phyloP scores from a whole-genome alignment of 2,888 invertebrate genomes.

The Leucophenga montana region DNA sequence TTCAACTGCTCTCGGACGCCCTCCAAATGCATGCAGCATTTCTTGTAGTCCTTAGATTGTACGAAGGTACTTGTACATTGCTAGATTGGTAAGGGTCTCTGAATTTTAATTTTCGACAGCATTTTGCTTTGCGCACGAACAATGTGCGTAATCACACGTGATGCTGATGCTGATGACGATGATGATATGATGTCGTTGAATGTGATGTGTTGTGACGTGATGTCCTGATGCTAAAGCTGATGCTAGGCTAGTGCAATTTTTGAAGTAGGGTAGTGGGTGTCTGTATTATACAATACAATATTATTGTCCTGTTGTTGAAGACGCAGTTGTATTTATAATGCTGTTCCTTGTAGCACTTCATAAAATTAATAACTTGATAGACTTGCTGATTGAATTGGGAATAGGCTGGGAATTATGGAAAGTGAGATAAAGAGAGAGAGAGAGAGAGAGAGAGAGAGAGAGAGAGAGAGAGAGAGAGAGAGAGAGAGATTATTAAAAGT shows the following conservation, averaged over 20 bases:
- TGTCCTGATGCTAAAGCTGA: neutral
- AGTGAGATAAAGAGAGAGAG: too few species aligned
- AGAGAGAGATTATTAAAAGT: neutral
- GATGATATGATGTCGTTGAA: constrained; percentile 50
- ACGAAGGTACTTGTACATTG: neutral
- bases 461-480: too few species aligned
- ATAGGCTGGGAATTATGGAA: too few species aligned
- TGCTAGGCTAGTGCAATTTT: neutral
- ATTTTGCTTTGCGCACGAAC: constrained; percentile 62
- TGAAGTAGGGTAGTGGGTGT: constrained; percentile 6
- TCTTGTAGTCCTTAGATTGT: too few species aligned
- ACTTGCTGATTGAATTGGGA: neutral
- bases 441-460: too few species aligned
- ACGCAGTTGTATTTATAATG: constrained; percentile 49
- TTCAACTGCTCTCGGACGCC: neutral
- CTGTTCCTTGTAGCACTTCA: constrained; percentile 59
- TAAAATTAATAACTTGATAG: constrained; percentile 48
- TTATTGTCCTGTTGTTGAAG: constrained; percentile 36
- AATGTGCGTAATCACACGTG: constrained; percentile 72
- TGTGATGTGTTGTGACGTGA: neutral
- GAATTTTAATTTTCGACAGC: constrained; percentile 70
- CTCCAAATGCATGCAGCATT: too few species aligned
- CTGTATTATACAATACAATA: neutral
- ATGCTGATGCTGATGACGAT: constrained; percentile 35
- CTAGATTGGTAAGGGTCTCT: constrained; percentile 52